phyloP scores from a whole-genome alignment of 2,797 vertebrate species.

The Chaunax sp. region DNA sequence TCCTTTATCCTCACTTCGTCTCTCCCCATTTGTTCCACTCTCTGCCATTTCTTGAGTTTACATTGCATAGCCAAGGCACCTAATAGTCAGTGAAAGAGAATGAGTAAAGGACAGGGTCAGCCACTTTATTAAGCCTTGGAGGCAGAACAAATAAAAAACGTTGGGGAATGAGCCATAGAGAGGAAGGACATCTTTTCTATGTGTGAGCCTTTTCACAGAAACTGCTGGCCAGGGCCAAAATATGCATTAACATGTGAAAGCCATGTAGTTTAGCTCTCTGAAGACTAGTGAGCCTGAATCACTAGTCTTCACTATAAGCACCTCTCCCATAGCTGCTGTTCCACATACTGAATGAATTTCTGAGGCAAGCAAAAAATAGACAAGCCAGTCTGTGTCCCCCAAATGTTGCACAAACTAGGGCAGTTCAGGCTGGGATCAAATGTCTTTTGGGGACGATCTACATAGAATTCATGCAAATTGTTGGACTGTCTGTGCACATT shows the following conservation, averaged over 20 bases:
- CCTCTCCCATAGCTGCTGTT: constrained; percentile 63
- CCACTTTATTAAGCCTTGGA: constrained; percentile 29
- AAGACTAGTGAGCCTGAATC: constrained; percentile 35
- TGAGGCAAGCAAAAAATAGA: constrained; percentile 67
- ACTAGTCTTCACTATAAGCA: constrained; percentile 4
- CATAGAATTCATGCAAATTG: constrained; percentile 4
- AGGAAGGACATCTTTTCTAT: constrained; percentile 24
- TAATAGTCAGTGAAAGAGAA: constrained; percentile 63
- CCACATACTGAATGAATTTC: constrained; percentile 53
- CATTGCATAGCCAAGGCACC: constrained; percentile 61
- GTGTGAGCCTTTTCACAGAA: constrained; percentile 42
- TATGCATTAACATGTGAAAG: constrained; percentile 25
- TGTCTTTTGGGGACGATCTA: constrained; percentile 22
- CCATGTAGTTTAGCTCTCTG: constrained; percentile 28
- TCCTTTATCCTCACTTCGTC: constrained; percentile 64
- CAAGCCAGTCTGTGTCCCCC: constrained; percentile 52
- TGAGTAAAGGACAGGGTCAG: constrained; percentile 44
- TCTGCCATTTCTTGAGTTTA: constrained; percentile 85
- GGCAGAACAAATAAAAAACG: constrained; percentile 39
- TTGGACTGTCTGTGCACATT: neutral
- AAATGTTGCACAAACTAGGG: constrained; percentile 68
- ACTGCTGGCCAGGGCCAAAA: constrained; percentile 35
- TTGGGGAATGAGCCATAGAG: constrained; percentile 10
- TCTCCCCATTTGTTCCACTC: constrained; percentile 54
- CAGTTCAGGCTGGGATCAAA: constrained; percentile 49